phyloP scores from a whole-genome alignment of 2,113 vertebrate species.

The Nettapus auritus region DNA sequence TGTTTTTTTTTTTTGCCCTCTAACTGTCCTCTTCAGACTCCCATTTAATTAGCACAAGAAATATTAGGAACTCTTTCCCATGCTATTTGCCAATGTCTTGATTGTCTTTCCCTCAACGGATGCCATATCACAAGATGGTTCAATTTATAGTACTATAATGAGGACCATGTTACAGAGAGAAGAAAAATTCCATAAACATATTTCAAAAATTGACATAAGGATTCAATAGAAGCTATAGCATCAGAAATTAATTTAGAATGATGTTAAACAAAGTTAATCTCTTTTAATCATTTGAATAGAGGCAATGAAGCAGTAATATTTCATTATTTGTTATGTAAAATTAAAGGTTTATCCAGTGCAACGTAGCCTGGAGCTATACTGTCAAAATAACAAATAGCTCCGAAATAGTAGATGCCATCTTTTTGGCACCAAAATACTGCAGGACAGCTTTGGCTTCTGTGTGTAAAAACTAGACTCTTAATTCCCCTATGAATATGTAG shows the following conservation, averaged over 20 bases:
- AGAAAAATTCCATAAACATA: background rate
- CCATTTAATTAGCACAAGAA: background rate
- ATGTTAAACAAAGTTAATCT: constrained; percentile 14
- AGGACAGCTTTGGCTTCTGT: background rate
- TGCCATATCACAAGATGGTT: background rate
- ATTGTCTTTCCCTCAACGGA: background rate
- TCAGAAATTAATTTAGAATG: background rate
- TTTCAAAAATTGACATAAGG: background rate
- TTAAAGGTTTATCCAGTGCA: background rate
- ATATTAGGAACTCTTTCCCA: background rate
- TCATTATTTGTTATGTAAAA: constrained; percentile 29
- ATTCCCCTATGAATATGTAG: background rate
- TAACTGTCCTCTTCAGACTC: background rate
- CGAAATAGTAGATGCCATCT: constrained; percentile 14
- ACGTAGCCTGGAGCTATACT: background rate
- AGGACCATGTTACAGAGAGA: background rate
- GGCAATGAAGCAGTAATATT: constrained; percentile 7
- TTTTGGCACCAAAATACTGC: background rate
- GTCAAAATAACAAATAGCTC: constrained; percentile 33
- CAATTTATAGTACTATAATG: background rate
- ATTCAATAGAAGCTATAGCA: background rate
- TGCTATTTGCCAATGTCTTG: background rate
- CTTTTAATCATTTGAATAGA: constrained; percentile 25
- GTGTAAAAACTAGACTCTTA: background rate
- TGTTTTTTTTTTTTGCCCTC: background rate